phyloP scores from a whole-genome alignment of 2,113 vertebrate species.

The Litocranius walleri region DNA sequence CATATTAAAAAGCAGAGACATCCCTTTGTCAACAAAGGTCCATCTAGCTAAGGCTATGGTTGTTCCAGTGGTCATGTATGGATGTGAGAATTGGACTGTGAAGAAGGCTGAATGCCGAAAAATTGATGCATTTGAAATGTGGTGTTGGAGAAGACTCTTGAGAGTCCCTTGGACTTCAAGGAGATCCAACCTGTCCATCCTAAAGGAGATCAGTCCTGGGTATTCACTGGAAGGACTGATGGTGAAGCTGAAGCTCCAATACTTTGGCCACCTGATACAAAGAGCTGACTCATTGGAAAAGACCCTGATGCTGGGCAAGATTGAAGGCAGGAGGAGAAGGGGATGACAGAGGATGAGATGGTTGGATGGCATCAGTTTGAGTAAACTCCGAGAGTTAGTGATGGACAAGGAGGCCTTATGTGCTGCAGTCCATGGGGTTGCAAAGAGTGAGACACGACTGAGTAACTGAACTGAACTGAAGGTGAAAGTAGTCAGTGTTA shows the following conservation, averaged over 20 bases:
- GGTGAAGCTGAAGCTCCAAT: not conserved
- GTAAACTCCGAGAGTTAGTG: not conserved
- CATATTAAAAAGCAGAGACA: not conserved
- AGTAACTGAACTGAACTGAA: not conserved
- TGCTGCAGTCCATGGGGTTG: not conserved
- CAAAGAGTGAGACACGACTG: accelerated
- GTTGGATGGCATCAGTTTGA: not conserved
- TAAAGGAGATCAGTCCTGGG: not conserved
- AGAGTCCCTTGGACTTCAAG: not conserved
- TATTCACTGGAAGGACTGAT: not conserved
- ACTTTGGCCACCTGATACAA: not conserved
- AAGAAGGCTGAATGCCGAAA: not conserved
- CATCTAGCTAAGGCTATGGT: not conserved
- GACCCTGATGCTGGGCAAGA: not conserved
- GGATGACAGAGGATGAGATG: not conserved
- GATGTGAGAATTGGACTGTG: not conserved
- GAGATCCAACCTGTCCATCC: not conserved
- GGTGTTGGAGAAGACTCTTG: not conserved
- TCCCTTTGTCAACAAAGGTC: not conserved
- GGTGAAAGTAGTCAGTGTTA: not conserved
- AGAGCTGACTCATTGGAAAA: not conserved
- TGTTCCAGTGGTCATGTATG: not conserved
- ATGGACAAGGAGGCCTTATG: not conserved
- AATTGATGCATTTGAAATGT: not conserved
- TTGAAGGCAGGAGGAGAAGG: not conserved